Evolutionary conservation across 2,888 invertebrate genomes (phyloP).

Genomic region (Tholera decimalis): DNA sequence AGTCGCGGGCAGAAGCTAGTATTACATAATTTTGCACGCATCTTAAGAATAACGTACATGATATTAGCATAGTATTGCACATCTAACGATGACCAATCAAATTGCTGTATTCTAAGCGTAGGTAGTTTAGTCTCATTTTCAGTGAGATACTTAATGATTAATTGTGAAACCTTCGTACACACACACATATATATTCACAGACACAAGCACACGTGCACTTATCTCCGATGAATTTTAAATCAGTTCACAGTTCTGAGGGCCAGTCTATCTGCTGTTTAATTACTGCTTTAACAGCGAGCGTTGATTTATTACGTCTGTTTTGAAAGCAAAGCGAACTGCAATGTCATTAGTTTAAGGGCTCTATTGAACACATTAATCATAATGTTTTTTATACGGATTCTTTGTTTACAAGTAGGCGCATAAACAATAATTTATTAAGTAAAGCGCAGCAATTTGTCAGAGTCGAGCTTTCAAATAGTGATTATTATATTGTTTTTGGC

Average conservation of each 20-base stretch:
- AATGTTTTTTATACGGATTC: slow-evolving; percentile 72
- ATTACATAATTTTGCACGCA: slow-evolving; percentile 42
- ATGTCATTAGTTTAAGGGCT: slow-evolving; percentile 83
- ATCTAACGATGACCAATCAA: slow-evolving; percentile 19
- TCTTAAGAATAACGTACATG: slow-evolving; percentile 29
- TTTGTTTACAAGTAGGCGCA: slow-evolving; percentile 74
- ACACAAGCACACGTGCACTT: slow-evolving; percentile 38
- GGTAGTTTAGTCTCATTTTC: slow-evolving; percentile 26
- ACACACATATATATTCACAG: slow-evolving; percentile 36
- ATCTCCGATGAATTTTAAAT: slow-evolving; percentile 60
- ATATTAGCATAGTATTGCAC: slow-evolving; percentile 34
- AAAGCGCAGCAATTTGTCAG: slow-evolving; percentile 71
- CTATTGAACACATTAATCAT: slow-evolving; percentile 80
- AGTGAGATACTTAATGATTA: slow-evolving; percentile 43
- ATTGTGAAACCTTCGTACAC: slow-evolving; percentile 49
- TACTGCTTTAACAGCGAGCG: slow-evolving; percentile 65
- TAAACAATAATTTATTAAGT: slow-evolving; percentile 73
- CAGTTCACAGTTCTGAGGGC: slow-evolving; percentile 53
- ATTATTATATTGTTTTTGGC: slow-evolving; percentile 51
- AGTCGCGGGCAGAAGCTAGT: too few relatives aligned
- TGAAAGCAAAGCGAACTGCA: slow-evolving; percentile 78
- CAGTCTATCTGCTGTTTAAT: slow-evolving; percentile 56
- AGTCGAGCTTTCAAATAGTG: slow-evolving; percentile 53
- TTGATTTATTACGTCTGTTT: slow-evolving; percentile 82
- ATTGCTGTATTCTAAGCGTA: slow-evolving; percentile 27